A percentile compares a stretch with the other conserved stretches of the same genome.
phyloP scores from a whole-genome alignment of 1,140 invertebrate genomes.

The Proales similis region DNA sequence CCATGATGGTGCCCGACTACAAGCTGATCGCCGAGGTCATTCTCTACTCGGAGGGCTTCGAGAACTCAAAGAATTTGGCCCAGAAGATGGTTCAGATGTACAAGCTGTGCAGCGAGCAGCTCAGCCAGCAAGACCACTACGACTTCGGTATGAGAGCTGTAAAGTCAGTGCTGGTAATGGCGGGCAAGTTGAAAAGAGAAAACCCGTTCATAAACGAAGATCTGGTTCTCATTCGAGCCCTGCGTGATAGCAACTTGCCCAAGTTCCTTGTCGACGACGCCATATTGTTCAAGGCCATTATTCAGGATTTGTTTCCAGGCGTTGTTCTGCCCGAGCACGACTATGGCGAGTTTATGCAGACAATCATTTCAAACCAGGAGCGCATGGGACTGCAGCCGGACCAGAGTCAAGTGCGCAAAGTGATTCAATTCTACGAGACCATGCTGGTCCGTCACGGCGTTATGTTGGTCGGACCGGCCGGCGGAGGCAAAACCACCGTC shows the following conservation, averaged over 20 bases:
- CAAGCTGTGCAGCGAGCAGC: conserved; percentile 78
- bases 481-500: conserved; percentile 52
- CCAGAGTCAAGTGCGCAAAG: conserved; percentile 48
- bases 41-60: conserved; percentile 82
- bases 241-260: conserved; percentile 54
- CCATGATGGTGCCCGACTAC: conserved; percentile 89
- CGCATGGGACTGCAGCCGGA: conserved; percentile 44
- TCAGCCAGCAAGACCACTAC: conserved; percentile 85
- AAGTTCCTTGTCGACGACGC: conserved; percentile 54
- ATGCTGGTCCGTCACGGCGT: conserved; percentile 54
- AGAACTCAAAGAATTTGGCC: conserved; percentile 72
- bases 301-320: conserved; percentile 54
- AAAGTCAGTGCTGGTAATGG: conserved; percentile 55
- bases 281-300: conserved; percentile 48
- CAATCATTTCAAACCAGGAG: conserved; percentile 45
- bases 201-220: conserved; percentile 54
- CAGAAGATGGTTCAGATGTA: conserved; percentile 86
- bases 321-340: conserved; percentile 53
- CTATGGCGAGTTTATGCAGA: conserved; percentile 48
- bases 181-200: conserved; percentile 52
- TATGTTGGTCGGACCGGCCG: conserved; percentile 55
- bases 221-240: conserved; percentile 51
- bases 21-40: conserved; percentile 80
- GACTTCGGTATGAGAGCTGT: conserved; percentile 82
- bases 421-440: conserved; percentile 55